A percentile compares a stretch with the other conserved stretches of the same genome.
Evolutionary conservation across 2,113 vertebrate species (phyloP).

Genomic region (Dicerorhinus sumatrensis): DNA sequence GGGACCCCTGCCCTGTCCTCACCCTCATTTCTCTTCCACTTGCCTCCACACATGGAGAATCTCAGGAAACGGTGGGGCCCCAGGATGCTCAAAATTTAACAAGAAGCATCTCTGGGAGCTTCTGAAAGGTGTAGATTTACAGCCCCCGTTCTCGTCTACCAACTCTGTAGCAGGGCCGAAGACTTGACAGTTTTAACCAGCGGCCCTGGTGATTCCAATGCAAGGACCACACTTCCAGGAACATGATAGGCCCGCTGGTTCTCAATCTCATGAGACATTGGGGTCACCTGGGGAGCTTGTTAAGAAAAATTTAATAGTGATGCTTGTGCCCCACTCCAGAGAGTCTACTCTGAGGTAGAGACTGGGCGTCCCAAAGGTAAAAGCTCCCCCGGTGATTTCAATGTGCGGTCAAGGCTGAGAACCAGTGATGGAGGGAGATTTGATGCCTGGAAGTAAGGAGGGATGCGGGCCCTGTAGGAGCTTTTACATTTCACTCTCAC

Average conservation of each 20-base stretch:
- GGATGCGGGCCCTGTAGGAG: rapidly evolving
- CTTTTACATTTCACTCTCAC: background rate
- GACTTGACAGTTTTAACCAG: background rate
- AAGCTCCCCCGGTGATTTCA: background rate
- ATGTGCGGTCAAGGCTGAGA: rapidly evolving
- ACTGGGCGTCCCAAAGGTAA: background rate
- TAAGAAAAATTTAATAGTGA: background rate
- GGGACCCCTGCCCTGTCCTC: background rate
- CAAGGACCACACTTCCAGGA: background rate
- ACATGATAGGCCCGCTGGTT: background rate
- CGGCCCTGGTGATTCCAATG: background rate
- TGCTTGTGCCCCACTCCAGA: background rate
- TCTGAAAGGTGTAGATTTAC: background rate
- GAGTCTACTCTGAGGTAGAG: background rate
- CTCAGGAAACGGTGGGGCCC: background rate
- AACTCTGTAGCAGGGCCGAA: background rate
- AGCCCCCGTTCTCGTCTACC: background rate
- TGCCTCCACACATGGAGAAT: background rate
- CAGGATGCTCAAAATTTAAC: background rate
- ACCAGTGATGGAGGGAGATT: background rate
- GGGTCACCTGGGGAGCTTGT: background rate
- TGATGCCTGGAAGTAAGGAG: background rate
- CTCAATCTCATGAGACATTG: background rate
- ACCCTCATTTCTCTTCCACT: background rate
- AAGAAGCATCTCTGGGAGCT: background rate